Evolutionary conservation across 2,888 invertebrate genomes (phyloP).

Genomic region (Papilio elwesi): DNA sequence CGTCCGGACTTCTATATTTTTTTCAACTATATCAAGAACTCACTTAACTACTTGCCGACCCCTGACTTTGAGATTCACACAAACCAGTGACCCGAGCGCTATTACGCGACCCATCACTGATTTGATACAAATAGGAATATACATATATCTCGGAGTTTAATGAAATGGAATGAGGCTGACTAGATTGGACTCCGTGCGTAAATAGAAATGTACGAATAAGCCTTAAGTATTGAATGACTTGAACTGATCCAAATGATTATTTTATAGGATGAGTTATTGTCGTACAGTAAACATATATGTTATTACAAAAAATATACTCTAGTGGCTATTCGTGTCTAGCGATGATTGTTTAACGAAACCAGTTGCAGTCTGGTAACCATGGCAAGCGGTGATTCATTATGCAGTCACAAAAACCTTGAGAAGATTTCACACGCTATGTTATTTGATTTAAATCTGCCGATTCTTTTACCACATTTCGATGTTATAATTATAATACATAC

Average conservation of each 20-base stretch:
- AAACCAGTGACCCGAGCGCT: constrained; percentile 23
- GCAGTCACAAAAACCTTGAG: constrained; percentile 30
- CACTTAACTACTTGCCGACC: too few relatives aligned
- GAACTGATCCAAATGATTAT: background rate
- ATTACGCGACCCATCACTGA: constrained; percentile 8
- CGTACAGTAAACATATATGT: too few relatives aligned
- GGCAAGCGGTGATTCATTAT: constrained; percentile 28
- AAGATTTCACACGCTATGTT: constrained; percentile 16
- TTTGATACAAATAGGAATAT: constrained; percentile 2
- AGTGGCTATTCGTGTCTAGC: too few relatives aligned
- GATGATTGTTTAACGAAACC: too few relatives aligned
- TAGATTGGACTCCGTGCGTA: constrained; percentile 1
- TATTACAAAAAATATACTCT: too few relatives aligned
- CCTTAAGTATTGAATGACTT: background rate
- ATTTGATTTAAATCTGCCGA: background rate
- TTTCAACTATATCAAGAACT: too few relatives aligned
- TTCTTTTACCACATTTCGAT: constrained; percentile 7
- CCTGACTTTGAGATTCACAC: background rate
- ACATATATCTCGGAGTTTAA: constrained; percentile 8
- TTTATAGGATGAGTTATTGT: background rate
- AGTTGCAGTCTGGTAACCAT: constrained; percentile 19
- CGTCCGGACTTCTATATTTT: too few relatives aligned
- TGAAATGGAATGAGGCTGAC: constrained; percentile 21
- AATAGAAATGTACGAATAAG: constrained; percentile 14
- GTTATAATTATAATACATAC: too few relatives aligned